Evolutionary conservation across 2,888 invertebrate genomes (phyloP), one percentile per base, ranked within the genome.

Genomic region (Chesias legatella): DNA sequence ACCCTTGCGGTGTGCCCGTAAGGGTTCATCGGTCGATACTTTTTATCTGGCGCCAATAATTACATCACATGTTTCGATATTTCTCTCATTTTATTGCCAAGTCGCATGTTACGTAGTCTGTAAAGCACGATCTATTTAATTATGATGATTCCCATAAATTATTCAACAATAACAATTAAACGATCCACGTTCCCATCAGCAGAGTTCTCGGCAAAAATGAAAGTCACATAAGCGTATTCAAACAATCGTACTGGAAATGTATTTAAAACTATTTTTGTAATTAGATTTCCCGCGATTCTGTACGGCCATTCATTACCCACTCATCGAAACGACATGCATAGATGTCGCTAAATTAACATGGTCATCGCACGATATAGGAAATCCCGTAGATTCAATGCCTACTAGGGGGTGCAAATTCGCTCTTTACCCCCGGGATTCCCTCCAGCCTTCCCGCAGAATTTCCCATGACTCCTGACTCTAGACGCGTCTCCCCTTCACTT

Each of bases 361-460:
- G 30, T 30, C 40, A 49, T 51, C 43, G 41, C 52, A 56, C 53
- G 53, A 46, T 42, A 51, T 69, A 74, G 84, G 83, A 76, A 83
- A 76, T 76, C 64, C 78, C 77, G 62, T 60, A 53, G 63, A 73
- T 72, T 77, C 73, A 68, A 78, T 74, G 73, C 56, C 56, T 43
- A 32, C 17, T 9, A 43, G 53, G 67, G 72, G 74, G 78, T 72
- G 74, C 69, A 53, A 71, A 69, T 65, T 55, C 50, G 53, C 56
- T 59, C 45, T 64, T 67, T 63, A 55, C 62, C n/a, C 40, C 48
- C 60, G 79, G 84, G 71, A 79, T 78, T 83, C 75, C 82, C 83
- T 63, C 50, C 58, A 62, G 54, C 60, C 73, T 75, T 76, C 79
- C 82, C 79, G 79, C 74, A 73, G 84, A 81, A 73, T 76, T 85